Evolutionary conservation across 2,797 vertebrate species (phyloP).

Genomic region (Apodemus agrarius): DNA sequence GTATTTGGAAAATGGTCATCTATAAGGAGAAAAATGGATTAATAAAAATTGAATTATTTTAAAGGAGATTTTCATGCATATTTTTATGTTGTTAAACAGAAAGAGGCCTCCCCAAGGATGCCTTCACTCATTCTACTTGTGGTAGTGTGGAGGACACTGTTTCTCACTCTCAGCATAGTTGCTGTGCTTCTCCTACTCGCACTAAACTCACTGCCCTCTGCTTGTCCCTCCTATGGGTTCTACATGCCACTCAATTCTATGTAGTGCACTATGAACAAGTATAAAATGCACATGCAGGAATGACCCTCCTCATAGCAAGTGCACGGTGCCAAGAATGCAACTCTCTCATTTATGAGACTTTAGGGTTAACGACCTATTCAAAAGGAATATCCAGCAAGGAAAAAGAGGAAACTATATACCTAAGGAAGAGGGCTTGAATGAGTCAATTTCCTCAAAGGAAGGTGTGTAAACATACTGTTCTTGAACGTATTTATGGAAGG

Average conservation of each 20-base stretch:
- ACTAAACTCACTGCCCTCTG: not conserved
- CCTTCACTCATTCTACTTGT: not conserved
- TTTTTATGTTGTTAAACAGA: not conserved
- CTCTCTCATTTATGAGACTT: not conserved
- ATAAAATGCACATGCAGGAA: constrained; percentile 18
- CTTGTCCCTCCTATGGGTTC: not conserved
- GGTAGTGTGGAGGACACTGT: not conserved
- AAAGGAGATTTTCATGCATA: not conserved
- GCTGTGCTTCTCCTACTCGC: too few relatives aligned
- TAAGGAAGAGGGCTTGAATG: not conserved
- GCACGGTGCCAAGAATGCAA: not conserved
- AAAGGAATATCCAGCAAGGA: not conserved
- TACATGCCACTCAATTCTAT: constrained; percentile 35
- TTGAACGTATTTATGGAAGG: not conserved
- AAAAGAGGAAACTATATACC: not conserved
- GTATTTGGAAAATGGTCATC: not conserved
- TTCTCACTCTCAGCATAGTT: accelerated
- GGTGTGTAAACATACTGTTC: not conserved
- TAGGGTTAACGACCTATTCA: not conserved
- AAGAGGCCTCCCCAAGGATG: not conserved
- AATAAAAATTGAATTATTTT: not conserved
- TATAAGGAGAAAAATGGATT: not conserved
- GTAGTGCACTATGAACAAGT: constrained; percentile 40
- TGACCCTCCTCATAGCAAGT: not conserved
- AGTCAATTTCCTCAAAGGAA: constrained; percentile 48